Base-by-base conservation (phyloP, 2,113 vertebrate species). In the Fulmarus glacialis region DNA sequence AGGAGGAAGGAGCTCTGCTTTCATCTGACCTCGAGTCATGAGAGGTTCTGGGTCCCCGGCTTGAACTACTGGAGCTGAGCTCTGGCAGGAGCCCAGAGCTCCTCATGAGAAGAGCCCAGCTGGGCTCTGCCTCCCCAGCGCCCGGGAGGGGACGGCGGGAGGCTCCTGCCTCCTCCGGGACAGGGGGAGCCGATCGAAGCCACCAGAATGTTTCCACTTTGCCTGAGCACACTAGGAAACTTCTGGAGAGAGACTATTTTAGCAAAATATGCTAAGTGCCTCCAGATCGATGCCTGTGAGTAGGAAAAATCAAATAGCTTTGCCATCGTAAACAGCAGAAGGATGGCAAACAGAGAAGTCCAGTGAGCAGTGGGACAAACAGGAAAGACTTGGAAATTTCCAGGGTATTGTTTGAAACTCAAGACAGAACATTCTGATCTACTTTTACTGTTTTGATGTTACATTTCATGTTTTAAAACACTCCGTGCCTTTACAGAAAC, bases 361-460 rank as follows among this genome's bases (percentile, higher is more conserved):
- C 92, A 59, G 95, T 1, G 14, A 87, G 80, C 75, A 40, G 71
- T 19, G 59, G 94, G 86, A 96, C 89, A 91, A 95, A 95, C 92
- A 93, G 92, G 92, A 96, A 94, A 89, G 93, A 90, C 50, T 71
- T 93, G 87, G 96, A 96, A 89, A 93, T 95, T 92, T 95, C 96
- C 93, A 96, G 85, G 89, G 93, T 52, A 96, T 96, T 97, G 96
- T 95, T 91, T 91, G 87, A 93, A 93, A 81, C 3, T 26, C 83
- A 48, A 95, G 94, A 74, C 82, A 87, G 96, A 97, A 97, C 92
- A 81, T 97, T 95, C 96, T 94, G 96, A 95, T 96, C 96, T 93
- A 91, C 96, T 97, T 94, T 89, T 67, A 56, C 87, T 97, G 96
- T 84, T 95, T 93, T 89, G 93, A 96, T 91, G 95, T 92, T 95